These are phyloP conservation scores for Zapus hudsonius DNA, from an alignment of 2,113 vertebrate species.

Conservation along the genomic window DNA sequence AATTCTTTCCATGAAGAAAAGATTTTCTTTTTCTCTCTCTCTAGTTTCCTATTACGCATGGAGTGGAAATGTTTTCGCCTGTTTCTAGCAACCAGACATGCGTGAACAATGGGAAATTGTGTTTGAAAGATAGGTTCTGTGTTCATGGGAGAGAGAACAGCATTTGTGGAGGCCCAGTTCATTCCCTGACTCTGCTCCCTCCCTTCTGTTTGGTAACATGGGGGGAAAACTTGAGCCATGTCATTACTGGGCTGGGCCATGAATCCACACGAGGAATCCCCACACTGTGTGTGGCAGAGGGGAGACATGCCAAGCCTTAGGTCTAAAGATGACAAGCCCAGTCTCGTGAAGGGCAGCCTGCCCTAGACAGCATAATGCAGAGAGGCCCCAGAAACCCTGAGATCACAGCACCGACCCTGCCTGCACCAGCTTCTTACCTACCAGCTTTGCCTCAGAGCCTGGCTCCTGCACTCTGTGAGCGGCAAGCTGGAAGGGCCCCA, in stretches of 20 bases:
- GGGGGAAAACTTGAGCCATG: not conserved
- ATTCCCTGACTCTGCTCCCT: not conserved
- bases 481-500: not conserved
- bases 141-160: not conserved
- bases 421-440: not conserved
- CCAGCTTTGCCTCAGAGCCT: not conserved
- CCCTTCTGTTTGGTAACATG: not conserved
- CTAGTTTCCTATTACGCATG: slow-evolving; percentile 76
- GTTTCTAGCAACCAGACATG: slow-evolving; percentile 69
- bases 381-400: not conserved
- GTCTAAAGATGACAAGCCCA: not conserved
- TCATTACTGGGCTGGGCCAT: not conserved
- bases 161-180: not conserved
- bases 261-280: not conserved
- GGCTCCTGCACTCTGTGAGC: not conserved
- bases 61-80: slow-evolving; percentile 81
- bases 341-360: not conserved
- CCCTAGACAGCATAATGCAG: not conserved
- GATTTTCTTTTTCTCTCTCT: slow-evolving; percentile 76
- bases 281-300: not conserved
- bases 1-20: slow-evolving; percentile 73
- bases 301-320: not conserved
- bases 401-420: too few species aligned
- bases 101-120: not conserved
- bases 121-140: not conserved